These are phyloP conservation scores for Pomatostomus ruficeps DNA, from an alignment of 2,113 vertebrate genomes.

Conservation along the genomic window DNA sequence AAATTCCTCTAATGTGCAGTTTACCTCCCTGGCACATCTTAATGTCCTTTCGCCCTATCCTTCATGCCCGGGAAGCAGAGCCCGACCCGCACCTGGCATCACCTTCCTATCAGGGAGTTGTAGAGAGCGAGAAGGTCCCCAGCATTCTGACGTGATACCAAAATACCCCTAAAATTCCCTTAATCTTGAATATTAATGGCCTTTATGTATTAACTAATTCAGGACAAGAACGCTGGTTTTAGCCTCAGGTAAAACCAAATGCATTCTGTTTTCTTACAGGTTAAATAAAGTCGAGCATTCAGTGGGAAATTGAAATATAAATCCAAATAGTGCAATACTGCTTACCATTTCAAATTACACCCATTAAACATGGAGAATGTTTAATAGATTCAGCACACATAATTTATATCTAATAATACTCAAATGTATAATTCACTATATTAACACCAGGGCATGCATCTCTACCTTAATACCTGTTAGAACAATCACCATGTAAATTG, in stretches of 20 bases:
- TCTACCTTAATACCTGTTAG: neutral
- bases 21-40: too few relatives aligned
- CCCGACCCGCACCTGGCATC: neutral
- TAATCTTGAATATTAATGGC: too few relatives aligned
- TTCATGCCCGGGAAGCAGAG: too few relatives aligned
- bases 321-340: neutral
- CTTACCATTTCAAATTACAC: neutral
- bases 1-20: fast-evolving
- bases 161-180: neutral
- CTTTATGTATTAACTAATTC: neutral
- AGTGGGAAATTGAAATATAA: neutral
- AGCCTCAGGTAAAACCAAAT: neutral
- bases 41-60: too few relatives aligned
- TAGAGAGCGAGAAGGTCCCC: fast-evolving
- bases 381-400: neutral
- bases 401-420: neutral
- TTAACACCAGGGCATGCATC: neutral
- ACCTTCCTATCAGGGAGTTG: too few relatives aligned
- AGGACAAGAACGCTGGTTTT: neutral
- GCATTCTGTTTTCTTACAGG: neutral
- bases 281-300: neutral
- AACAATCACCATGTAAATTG: neutral
- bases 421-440: neutral
- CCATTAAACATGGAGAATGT: neutral
- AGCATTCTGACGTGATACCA: neutral